Percentiles rank a stretch among this genome's conserved stretches.
Evolutionary conservation across 2,888 invertebrate species (phyloP).

Genomic region (Sphinx pinastri): DNA sequence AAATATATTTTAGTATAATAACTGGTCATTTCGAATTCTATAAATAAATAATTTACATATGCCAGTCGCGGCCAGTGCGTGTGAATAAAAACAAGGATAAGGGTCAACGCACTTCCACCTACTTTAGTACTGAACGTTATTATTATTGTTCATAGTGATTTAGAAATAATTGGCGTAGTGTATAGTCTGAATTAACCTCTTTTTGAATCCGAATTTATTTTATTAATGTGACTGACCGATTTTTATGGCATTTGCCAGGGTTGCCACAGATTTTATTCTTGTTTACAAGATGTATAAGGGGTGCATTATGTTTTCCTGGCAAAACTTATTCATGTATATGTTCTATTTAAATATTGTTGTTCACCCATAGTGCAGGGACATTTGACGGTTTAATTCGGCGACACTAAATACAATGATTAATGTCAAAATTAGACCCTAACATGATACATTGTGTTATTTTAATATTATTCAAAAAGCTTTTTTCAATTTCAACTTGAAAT

Average conservation of each 20-base stretch:
- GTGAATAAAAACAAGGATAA: constrained; percentile 43
- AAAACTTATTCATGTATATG: no score
- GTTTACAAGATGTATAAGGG: no score
- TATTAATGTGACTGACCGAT: background rate
- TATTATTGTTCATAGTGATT: constrained; percentile 43
- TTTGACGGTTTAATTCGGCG: no score
- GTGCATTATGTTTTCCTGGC: no score
- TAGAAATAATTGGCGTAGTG: constrained; percentile 39
- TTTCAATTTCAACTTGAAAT: no score
- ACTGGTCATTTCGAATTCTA: constrained; percentile 30
- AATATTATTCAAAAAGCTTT: no score
- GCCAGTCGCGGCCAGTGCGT: constrained; percentile 18
- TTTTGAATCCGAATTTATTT: background rate
- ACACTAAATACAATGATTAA: no score
- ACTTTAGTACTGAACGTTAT: constrained; percentile 61
- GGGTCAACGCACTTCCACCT: constrained; percentile 66
- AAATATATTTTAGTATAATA: constrained; percentile 14
- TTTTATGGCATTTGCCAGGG: background rate
- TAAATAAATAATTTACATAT: constrained; percentile 29
- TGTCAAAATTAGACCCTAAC: no score
- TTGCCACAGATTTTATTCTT: no score
- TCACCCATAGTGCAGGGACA: no score
- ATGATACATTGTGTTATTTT: no score
- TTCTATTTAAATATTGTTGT: no score
- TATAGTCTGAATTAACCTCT: background rate